A percentile compares a stretch with the other conserved stretches of the same genome.
These are phyloP conservation scores for Artemia franciscana DNA, from an alignment of 1,140 invertebrate genomes.

Conservation along the genomic window DNA sequence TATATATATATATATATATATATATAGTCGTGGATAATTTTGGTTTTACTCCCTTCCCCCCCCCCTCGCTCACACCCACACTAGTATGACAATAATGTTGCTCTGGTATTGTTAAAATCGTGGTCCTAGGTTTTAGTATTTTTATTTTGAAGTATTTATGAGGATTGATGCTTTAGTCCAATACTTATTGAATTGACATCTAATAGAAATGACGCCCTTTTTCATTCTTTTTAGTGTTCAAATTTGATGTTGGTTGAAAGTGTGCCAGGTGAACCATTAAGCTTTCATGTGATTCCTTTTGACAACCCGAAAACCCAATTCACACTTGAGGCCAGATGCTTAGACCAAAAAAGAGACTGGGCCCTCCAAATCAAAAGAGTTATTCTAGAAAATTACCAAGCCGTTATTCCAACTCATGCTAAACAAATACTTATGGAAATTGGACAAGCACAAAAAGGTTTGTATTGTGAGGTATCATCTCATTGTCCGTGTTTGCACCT, in stretches of 20 bases:
- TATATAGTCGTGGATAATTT: too few relatives aligned
- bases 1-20: too few relatives aligned
- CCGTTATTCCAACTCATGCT: conserved; percentile 76
- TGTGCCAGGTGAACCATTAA: conserved; percentile 71
- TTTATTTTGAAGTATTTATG: background rate
- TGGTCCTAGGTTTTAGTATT: too few relatives aligned
- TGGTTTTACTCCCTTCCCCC: too few relatives aligned
- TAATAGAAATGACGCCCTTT: background rate
- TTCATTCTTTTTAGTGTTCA: conserved; percentile 45
- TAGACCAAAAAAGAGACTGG: conserved; percentile 85
- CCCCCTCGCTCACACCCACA: too few relatives aligned
- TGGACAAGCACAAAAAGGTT: conserved; percentile 29
- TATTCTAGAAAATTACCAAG: conserved; percentile 82
- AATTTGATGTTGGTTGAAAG: conserved; percentile 92
- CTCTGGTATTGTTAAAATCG: too few relatives aligned
- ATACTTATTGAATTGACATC: conserved; percentile 11
- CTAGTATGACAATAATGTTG: too few relatives aligned
- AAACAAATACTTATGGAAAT: conserved; percentile 75
- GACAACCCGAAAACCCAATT: conserved; percentile 72
- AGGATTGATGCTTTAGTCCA: conserved; percentile 6
- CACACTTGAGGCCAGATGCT: conserved; percentile 62
- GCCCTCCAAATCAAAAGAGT: conserved; percentile 67
- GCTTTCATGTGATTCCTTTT: conserved; percentile 87
- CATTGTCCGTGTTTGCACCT: too few relatives aligned
- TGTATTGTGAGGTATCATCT: too few relatives aligned